Conservation (phyloP, 2,888 invertebrate genomes). For the Apeira syringaria region DNA sequence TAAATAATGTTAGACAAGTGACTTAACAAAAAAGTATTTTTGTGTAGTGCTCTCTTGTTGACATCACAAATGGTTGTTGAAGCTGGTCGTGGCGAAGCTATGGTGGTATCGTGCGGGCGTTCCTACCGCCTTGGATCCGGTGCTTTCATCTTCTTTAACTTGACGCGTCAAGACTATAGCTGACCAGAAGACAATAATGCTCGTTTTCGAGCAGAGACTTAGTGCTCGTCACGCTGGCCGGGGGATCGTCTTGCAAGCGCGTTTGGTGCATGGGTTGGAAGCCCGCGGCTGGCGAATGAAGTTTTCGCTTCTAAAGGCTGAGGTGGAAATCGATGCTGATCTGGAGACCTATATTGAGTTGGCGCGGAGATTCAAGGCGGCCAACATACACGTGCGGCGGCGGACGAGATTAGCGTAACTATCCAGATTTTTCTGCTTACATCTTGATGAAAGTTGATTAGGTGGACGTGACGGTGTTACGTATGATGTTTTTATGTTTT, state of each 20-base stretch:
- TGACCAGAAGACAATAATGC: conserved; percentile 73
- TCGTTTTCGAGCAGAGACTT: conserved; percentile 79
- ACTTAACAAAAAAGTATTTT: conserved; percentile 33
- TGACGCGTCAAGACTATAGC: conserved; percentile 79
- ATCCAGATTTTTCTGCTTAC: conserved; percentile 43
- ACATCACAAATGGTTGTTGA: conserved; percentile 73
- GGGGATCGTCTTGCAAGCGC: conserved; percentile 65
- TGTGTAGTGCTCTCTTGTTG: conserved; percentile 39
- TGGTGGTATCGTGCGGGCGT: conserved; percentile 65
- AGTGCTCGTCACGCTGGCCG: conserved; percentile 66
- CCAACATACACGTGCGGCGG: conserved; percentile 67
- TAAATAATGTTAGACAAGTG: conserved; percentile 76
- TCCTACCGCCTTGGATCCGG: conserved; percentile 65
- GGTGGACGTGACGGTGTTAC: conserved; percentile 4
- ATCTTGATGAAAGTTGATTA: conserved; percentile 15
- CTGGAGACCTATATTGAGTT: conserved; percentile 64
- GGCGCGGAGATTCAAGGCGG: conserved; percentile 63
- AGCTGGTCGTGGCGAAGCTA: conserved; percentile 64
- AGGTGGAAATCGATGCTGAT: conserved; percentile 75
- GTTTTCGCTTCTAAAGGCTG: conserved; percentile 67
- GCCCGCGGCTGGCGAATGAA: conserved; percentile 76
- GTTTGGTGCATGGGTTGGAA: conserved; percentile 69
- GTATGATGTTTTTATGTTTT: conserved; percentile 3
- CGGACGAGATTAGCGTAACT: conserved; percentile 60
- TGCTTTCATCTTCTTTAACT: conserved; percentile 75